Percentiles rank a stretch among this genome's conserved stretches.
Conservation (phyloP, 2,113 vertebrate genomes). For the Notothenia rossii region DNA sequence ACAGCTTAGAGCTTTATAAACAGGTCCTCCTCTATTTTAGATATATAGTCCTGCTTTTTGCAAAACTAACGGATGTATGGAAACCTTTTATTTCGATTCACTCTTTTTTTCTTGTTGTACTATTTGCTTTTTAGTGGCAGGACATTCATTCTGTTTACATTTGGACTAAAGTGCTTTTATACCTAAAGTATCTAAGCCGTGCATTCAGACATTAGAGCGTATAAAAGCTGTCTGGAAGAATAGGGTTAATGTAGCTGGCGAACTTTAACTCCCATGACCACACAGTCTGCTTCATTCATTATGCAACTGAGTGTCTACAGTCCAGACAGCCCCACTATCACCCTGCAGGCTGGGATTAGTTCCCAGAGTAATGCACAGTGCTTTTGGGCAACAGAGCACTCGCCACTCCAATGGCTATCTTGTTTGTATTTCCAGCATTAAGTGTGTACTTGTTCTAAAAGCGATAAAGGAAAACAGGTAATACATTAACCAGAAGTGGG, state of each 20-base stretch:
- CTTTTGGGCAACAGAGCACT: background rate
- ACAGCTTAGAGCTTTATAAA: too few species aligned
- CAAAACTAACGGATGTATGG: too few species aligned
- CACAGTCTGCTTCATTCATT: conserved; percentile 49
- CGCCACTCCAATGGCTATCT: background rate
- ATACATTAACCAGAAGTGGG: background rate
- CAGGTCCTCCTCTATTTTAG: too few species aligned
- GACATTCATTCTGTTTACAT: background rate
- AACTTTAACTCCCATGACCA: conserved; percentile 27
- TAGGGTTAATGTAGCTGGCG: conserved; percentile 30
- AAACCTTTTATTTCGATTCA: too few species aligned
- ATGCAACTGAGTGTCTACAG: conserved; percentile 43
- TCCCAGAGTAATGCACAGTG: background rate
- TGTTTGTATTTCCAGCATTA: background rate
- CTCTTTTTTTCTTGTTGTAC: too few species aligned
- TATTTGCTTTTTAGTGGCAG: background rate
- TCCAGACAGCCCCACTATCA: conserved; percentile 54
- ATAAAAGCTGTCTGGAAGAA: conserved; percentile 2
- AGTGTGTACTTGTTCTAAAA: background rate
- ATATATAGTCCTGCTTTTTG: too few species aligned
- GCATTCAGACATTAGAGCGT: background rate
- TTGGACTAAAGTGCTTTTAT: background rate
- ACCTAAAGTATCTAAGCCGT: background rate
- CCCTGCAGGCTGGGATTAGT: background rate
- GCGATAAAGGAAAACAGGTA: background rate